Base-by-base conservation (phyloP, 1,140 invertebrate genomes). In the Cephus cinctus region DNA sequence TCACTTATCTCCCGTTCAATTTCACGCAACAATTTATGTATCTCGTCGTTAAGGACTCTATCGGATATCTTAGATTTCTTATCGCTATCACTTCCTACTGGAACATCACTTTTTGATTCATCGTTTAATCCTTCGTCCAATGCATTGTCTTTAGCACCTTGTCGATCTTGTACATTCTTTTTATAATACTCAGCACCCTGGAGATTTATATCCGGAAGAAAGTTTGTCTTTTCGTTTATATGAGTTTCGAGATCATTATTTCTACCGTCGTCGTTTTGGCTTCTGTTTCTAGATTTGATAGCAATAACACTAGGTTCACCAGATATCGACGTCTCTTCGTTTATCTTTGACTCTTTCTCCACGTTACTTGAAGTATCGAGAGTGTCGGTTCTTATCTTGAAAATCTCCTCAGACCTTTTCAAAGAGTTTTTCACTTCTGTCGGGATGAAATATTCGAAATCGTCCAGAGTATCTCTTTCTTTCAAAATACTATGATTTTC, bases 381-480 rank as follows among this genome's bases (percentile, higher is more conserved):
- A 14, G 23, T 32, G 20, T 57, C 42, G n/a, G n/a, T 43, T 53
- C 19, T 22, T 47, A 44, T n/a, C 48, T 56, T 41, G 23, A 35
- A n/a, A 56, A 34, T 41, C 39, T 47, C 39, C 19, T 58, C 46
- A 8, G 43, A 39, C 42, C 49, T 50, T 36, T 63, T 52, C 1
- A 52, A 32, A 14, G 46, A 48, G 45, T 56, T 60, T 21, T 62
- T 53, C 36, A 65, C 53, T 50, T 67, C 56, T 8, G 54, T 52
- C 21, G 64, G 40, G 52, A 63, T 51, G 32, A 69, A 57, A 25
- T 61, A 50, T 41, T 64, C 54, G 9, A 61, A 54, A 36, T 63
- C 47, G 21, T 50, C 48, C 12, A 52, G 35, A 32, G 53, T 56
- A n/a, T 51, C 32, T 20, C 38, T 15, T n/a, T 42, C 27, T 3